These are phyloP conservation scores for Drosophila nr. fundita DNA, from an alignment of 2,888 invertebrate genomes.

Conservation along the genomic window DNA sequence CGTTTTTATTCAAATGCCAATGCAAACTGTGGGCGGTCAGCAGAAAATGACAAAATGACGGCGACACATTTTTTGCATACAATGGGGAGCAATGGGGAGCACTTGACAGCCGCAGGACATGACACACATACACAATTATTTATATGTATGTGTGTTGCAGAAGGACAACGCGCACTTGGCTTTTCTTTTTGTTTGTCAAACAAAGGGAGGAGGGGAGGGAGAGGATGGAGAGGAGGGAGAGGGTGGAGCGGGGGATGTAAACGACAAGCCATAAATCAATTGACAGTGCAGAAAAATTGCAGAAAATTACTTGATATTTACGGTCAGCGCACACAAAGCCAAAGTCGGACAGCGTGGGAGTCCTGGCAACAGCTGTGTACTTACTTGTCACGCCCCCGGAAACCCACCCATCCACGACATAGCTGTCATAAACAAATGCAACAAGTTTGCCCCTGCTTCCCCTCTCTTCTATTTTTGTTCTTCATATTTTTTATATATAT, in stretches of 20 bases:
- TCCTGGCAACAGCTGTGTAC: slow-evolving; percentile 32
- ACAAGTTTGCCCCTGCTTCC: slow-evolving; percentile 49
- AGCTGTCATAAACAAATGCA: slow-evolving; percentile 44
- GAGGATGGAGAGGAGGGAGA: background rate
- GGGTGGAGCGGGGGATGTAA: slow-evolving; percentile 4
- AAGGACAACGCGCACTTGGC: slow-evolving; percentile 68
- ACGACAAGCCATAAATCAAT: slow-evolving; percentile 71
- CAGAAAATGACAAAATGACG: slow-evolving; percentile 39
- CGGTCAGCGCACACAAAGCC: slow-evolving; percentile 69
- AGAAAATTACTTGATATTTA: slow-evolving; percentile 79
- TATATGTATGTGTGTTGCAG: slow-evolving; percentile 16
- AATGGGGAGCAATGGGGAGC: slow-evolving; percentile 31
- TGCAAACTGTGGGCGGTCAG: slow-evolving; percentile 51
- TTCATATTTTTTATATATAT: background rate
- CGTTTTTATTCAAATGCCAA: slow-evolving; percentile 27
- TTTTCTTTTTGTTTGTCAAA: slow-evolving; percentile 58
- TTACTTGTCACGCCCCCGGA: slow-evolving; percentile 21
- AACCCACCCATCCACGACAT: slow-evolving; percentile 11
- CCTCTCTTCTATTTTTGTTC: background rate
- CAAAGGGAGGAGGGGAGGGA: slow-evolving; percentile 39
- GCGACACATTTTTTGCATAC: slow-evolving; percentile 71
- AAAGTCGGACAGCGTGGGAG: slow-evolving; percentile 5
- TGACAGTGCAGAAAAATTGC: slow-evolving; percentile 75
- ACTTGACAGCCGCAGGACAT: slow-evolving; percentile 66
- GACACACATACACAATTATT: background rate